phyloP scores from a whole-genome alignment of 2,888 invertebrate genomes.

The Ophioninae sp. region DNA sequence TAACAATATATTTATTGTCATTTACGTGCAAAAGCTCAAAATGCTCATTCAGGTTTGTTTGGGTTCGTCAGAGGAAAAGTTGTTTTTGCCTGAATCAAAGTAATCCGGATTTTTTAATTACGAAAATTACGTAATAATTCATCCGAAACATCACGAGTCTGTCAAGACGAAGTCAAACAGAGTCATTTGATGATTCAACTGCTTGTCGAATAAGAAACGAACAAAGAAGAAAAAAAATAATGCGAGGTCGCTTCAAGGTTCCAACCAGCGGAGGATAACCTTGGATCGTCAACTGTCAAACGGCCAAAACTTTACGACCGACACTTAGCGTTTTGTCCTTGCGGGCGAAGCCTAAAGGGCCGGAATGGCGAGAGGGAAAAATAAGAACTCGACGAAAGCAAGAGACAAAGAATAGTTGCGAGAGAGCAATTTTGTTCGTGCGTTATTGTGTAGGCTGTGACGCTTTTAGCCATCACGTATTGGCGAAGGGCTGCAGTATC shows the following conservation, averaged over 20 bases:
- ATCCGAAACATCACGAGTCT: not conserved
- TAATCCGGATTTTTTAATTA: too few species aligned
- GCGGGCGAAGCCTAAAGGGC: not conserved
- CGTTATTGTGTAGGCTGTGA: slow-evolving; percentile 22
- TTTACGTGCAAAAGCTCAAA: too few species aligned
- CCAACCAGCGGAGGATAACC: not conserved
- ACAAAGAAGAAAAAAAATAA: not conserved
- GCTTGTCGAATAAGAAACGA: not conserved
- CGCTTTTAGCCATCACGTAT: slow-evolving; percentile 35
- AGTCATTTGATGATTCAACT: not conserved
- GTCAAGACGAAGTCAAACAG: not conserved
- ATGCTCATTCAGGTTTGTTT: too few species aligned
- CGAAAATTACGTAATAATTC: too few species aligned
- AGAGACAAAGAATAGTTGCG: slow-evolving; percentile 3
- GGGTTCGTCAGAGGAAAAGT: too few species aligned
- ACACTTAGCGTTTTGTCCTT: not conserved
- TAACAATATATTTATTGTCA: too few species aligned
- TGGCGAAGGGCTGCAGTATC: slow-evolving; percentile 18
- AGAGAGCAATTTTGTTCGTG: slow-evolving; percentile 30
- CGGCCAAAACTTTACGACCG: not conserved
- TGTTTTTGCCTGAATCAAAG: too few species aligned
- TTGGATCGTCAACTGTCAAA: not conserved
- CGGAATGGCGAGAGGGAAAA: not conserved
- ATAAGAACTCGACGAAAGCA: slow-evolving; percentile 13
- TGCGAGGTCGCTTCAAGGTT: not conserved